phyloP scores from a whole-genome alignment of 2,797 vertebrate species.

The Enteromius trimaculatus region DNA sequence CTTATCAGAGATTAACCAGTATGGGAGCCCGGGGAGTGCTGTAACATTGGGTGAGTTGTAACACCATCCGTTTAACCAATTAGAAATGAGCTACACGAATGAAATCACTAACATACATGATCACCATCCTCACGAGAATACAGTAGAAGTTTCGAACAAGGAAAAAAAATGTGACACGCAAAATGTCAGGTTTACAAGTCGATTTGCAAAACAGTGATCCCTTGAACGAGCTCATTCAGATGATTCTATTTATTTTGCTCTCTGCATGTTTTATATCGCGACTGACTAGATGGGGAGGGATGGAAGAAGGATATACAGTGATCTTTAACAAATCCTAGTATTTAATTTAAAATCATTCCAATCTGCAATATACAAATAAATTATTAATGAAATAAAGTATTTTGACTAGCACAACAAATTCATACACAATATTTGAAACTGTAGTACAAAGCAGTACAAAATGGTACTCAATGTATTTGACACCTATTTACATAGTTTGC shows the following conservation, averaged over 20 bases:
- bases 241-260: neutral
- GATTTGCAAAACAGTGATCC: neutral
- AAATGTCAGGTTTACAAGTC: neutral
- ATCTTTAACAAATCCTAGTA: neutral
- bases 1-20: neutral
- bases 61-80: neutral
- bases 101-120: neutral
- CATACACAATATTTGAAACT: neutral
- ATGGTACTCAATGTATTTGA: neutral
- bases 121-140: neutral
- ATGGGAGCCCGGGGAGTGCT: neutral
- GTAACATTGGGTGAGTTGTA: slow-evolving; percentile 18
- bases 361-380: neutral
- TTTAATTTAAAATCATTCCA: neutral
- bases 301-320: neutral
- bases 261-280: neutral
- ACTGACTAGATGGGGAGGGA: neutral
- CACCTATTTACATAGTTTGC: neutral
- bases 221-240: neutral
- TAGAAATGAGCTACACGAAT: neutral
- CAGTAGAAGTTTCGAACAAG: neutral
- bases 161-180: neutral
- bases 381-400: neutral
- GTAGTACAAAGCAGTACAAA: neutral
- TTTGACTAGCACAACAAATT: neutral